Base-by-base conservation (phyloP, 2,113 vertebrate genomes). In the Stomatorhinus ivindoensis region DNA sequence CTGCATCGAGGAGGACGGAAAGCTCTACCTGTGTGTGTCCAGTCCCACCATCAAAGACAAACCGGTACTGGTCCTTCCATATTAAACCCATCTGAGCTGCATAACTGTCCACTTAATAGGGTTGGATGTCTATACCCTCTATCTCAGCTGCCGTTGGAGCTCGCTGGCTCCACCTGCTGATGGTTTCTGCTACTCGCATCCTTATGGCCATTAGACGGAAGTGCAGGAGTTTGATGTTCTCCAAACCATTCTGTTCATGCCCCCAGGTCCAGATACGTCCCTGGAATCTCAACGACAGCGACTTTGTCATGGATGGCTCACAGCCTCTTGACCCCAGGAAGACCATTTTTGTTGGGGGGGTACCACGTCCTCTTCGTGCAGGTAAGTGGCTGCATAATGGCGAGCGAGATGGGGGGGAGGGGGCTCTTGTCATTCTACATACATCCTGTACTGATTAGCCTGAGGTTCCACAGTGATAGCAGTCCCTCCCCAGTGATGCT, bases 21-120 rank as follows among this genome's bases (percentile, higher is more conserved):
- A 99, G 91, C 97, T 99, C 88, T 99, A 99, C 95, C 96, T 99
- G 88, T 99, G 98, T 93, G 98, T 99, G 83, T 99, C 98, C 88
- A 99, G 98, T 91, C 98, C 98, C 91, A 99, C 98, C 91, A 99
- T 99, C 95, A 99, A 99, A 96, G 98, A 99, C 94, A 99, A 99
- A 92, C 98, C 98, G 65, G 98, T 99, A 94, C 95, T 98, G 95
- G 27, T 42, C 27, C 31, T 35, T n/a, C 27, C 24, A 27, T 31
- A 53, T 50, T 47, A 86, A 50, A 47, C 27, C n/a, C 61, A 27
- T 69, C 61, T 11, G n/a, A 31, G 7, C 61, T 65, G n/a, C 61
- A 3, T 65, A 27, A n/a, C 61, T 27, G 24, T 69, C 61, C 27
- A 69, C 58, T 9, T 35, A 35, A 73, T 11, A 31, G 10, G 13